These are phyloP conservation scores for Botia kubotai DNA, from an alignment of 2,797 vertebrate genomes.

Conservation along the genomic window DNA sequence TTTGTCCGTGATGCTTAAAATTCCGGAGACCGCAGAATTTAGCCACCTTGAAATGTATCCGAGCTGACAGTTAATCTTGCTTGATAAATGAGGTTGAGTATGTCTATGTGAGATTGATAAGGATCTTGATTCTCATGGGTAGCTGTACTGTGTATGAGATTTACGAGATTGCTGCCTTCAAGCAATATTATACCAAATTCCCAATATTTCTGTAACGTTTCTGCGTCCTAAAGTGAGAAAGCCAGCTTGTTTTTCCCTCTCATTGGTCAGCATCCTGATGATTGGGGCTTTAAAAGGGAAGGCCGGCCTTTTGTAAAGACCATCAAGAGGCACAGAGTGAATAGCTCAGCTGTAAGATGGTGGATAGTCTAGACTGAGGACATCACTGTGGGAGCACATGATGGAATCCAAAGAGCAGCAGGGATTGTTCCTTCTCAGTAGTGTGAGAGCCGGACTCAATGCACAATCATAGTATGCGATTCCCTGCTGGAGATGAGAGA, in stretches of 20 bases:
- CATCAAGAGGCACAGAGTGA: conserved; percentile 37
- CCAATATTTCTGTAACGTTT: conserved; percentile 12
- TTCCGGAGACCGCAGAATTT: conserved; percentile 19
- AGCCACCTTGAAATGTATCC: conserved; percentile 38
- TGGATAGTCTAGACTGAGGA: conserved; percentile 1
- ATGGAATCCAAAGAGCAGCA: conserved; percentile 21
- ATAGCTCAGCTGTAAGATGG: conserved; percentile 36
- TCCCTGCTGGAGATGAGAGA: conserved; percentile 11
- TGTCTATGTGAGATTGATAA: conserved; percentile 41
- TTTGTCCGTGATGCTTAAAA: conserved; percentile 21
- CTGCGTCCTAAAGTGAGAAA: conserved; percentile 12
- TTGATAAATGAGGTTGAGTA: conserved; percentile 45
- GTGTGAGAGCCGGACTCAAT: conserved; percentile 14
- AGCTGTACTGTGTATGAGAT: conserved; percentile 24
- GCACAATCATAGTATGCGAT: conserved; percentile 33
- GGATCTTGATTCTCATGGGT: conserved; percentile 35
- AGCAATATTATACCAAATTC: conserved; percentile 25
- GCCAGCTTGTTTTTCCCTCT: neutral
- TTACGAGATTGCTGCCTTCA: conserved; percentile 23
- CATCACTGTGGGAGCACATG: conserved; percentile 7
- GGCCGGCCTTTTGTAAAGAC: conserved; percentile 32
- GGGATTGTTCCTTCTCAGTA: conserved; percentile 18
- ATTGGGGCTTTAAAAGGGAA: conserved; percentile 19
- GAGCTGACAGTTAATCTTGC: conserved; percentile 50
- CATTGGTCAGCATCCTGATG: neutral